phyloP scores from a whole-genome alignment of 2,888 invertebrate genomes.

The Nephrocerus scutellatus region DNA sequence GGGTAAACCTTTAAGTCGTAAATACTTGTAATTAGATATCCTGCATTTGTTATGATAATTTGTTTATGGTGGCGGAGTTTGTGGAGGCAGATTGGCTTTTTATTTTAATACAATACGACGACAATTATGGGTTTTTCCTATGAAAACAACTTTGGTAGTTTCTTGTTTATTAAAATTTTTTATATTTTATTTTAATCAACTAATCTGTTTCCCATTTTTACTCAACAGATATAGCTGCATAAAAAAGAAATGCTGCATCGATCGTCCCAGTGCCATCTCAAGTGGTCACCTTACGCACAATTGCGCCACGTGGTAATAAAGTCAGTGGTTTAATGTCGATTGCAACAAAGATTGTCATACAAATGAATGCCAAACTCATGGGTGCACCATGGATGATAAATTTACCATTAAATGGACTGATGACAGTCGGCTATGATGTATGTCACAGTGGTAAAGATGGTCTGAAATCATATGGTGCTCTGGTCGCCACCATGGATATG shows the following conservation, averaged over 20 bases:
- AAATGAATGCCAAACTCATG: slow-evolving; percentile 88
- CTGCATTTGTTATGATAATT: too few species aligned
- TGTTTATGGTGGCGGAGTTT: too few species aligned
- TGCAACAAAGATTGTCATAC: slow-evolving; percentile 86
- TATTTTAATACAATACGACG: too few species aligned
- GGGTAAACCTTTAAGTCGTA: too few species aligned
- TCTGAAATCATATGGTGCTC: slow-evolving; percentile 63
- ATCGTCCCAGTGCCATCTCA: slow-evolving; percentile 67
- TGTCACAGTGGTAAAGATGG: slow-evolving; percentile 73
- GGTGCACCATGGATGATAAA: slow-evolving; percentile 81
- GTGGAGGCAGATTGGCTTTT: too few species aligned
- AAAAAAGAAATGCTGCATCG: slow-evolving; percentile 77
- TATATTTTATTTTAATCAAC: too few species aligned
- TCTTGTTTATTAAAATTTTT: too few species aligned
- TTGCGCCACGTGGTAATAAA: slow-evolving; percentile 44
- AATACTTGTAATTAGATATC: too few species aligned
- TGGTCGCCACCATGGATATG: slow-evolving; percentile 67
- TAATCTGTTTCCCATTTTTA: background rate
- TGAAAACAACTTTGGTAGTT: too few species aligned
- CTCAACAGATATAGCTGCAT: slow-evolving; percentile 71
- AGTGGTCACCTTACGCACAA: slow-evolving; percentile 46
- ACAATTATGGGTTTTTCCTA: too few species aligned
- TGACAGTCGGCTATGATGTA: slow-evolving; percentile 85
- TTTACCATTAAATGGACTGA: slow-evolving; percentile 59
- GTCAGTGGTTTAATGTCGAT: slow-evolving; percentile 59